Evolutionary conservation across 2,113 vertebrate species (phyloP), one percentile per base, ranked within the genome.

Genomic region (Platichthys flesus): DNA sequence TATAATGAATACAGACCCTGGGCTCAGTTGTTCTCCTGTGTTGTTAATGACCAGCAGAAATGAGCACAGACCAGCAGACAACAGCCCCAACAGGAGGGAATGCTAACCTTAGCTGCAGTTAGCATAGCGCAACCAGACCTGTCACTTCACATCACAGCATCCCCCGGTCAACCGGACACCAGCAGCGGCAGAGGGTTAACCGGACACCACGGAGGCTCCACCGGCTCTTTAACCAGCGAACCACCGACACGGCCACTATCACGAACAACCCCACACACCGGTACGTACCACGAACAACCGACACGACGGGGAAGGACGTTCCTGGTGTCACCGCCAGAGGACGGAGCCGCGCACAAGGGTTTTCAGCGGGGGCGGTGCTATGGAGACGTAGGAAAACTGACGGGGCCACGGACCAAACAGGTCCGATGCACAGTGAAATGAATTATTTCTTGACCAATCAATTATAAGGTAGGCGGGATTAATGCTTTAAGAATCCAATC

Each of bases 241-340:
- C 9, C 61, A 42, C 23, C 66, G 3, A 16, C n/a, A 56, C 70
- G 67, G 35, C 28, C 77, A 74, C 89, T 74, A 83, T 69, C 37
- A 82, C 73, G 14, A 18, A 78, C 82, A 15, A 6, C 82, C 85
- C 59, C 47, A 68, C 35, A 35, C 13, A 42, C 3, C 60, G 37
- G 54, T 71, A 88, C 82, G 56, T 86, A 90, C 90, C 85, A 65
- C 76, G 47, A 55, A 74, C 28, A 71, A 83, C 59, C 71, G 26
- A 76, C 47, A 51, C 54, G 74, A 49, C 49, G 51, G 52, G 80
- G 88, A 94, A 94, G 93, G 94, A 81, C 93, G 91, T 93, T 83
- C 85, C 84, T 3, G 78, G 18, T 85, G 78, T 79, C 65, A 54
- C 51, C 14, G 20, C 20, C 51, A 54, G 20, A 54, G 51, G 47